Conservation (phyloP, 1,140 invertebrate species). For the Ladona fulva region DNA sequence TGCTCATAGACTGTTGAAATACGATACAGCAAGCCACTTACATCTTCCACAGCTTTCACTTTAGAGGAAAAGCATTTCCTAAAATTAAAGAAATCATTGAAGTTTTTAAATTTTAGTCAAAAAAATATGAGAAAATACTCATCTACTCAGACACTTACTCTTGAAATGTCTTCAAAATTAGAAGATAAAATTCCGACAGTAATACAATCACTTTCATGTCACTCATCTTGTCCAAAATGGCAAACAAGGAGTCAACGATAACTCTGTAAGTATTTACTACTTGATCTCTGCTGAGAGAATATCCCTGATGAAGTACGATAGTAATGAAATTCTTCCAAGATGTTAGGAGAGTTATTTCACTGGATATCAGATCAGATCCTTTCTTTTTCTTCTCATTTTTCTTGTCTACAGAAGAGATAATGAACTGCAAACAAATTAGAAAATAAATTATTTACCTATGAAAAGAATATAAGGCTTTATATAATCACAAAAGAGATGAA, state of each 20-base stretch:
- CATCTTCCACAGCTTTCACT: not conserved
- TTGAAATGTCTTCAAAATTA: not conserved
- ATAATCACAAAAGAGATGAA: no score
- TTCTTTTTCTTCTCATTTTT: not conserved
- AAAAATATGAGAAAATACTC: not conserved
- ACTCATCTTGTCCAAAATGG: not conserved
- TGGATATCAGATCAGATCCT: not conserved
- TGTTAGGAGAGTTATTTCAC: not conserved
- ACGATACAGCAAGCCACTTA: slow-evolving; percentile 5
- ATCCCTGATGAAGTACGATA: not conserved
- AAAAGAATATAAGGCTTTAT: no score
- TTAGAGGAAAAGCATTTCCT: not conserved
- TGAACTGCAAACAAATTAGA: not conserved
- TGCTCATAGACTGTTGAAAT: not conserved
- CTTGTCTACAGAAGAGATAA: not conserved
- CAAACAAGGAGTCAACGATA: not conserved
- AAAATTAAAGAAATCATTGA: not conserved
- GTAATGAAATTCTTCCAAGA: slow-evolving; percentile 14
- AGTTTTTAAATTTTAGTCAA: not conserved
- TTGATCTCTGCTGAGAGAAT: not conserved
- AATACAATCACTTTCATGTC: not conserved
- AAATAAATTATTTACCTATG: no score
- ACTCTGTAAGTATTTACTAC: not conserved
- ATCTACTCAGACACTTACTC: not conserved
- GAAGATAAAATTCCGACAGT: not conserved